Conservation (phyloP, 1,140 invertebrate genomes). For the Musca domestica region DNA sequence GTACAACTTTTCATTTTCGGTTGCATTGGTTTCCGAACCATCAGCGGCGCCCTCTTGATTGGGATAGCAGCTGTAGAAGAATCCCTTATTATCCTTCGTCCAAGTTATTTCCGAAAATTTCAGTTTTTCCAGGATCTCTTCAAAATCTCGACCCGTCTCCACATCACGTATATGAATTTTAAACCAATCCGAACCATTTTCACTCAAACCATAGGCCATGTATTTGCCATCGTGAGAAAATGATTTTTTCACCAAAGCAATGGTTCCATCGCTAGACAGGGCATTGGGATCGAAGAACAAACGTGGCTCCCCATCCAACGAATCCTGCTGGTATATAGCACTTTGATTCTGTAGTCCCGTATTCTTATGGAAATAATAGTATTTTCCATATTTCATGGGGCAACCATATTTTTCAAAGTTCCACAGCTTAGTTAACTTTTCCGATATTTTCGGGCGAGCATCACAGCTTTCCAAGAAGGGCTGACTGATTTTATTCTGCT, state of each 20-base stretch:
- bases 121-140: conserved; percentile 84
- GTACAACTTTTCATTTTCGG: conserved; percentile 89
- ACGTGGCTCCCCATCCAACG: conserved; percentile 71
- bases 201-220: conserved; percentile 88
- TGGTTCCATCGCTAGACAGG: conserved; percentile 89
- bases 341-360: conserved; percentile 96
- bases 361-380: conserved; percentile 93
- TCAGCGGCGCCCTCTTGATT: conserved; percentile 78
- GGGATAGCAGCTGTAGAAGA: conserved; percentile 84
- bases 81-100: conserved; percentile 92
- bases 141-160: conserved; percentile 78
- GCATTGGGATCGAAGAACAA: conserved; percentile 96
- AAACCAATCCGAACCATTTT: conserved; percentile 94
- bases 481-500: conserved; percentile 84
- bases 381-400: conserved; percentile 76
- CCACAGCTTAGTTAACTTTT: conserved; percentile 85
- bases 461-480: conserved; percentile 81
- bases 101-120: conserved; percentile 91
- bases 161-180: conserved; percentile 83
- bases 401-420: conserved; percentile 95
- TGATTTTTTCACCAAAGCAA: conserved; percentile 72
- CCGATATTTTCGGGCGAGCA: conserved; percentile 69
- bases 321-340: conserved; percentile 89
- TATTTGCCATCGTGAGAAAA: conserved; percentile 91
- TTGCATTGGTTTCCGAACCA: conserved; percentile 85